These are phyloP conservation scores for Wasmannia auropunctata DNA, from an alignment of 1,140 invertebrate species.

Conservation along the genomic window DNA sequence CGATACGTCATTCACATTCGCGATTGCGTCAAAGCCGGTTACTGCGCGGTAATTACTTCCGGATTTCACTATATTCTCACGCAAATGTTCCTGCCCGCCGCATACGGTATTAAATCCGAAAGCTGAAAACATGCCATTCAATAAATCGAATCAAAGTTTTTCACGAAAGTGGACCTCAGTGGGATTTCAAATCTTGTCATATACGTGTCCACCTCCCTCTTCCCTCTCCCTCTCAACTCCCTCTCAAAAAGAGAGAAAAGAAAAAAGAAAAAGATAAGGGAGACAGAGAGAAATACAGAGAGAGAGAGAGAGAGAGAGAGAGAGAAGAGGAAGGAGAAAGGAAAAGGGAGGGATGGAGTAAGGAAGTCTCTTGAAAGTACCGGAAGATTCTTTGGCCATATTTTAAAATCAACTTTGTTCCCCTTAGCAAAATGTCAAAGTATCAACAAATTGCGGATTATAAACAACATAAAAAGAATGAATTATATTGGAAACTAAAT, in stretches of 20 bases:
- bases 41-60: conserved; percentile 45
- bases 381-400: background rate
- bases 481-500: background rate
- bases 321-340: background rate
- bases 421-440: background rate
- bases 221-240: background rate
- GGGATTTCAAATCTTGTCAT: background rate
- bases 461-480: background rate
- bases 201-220: background rate
- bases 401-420: background rate
- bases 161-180: background rate
- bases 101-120: conserved; percentile 30
- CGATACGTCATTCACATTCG: background rate
- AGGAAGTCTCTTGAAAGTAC: background rate
- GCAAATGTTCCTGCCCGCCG: conserved; percentile 30
- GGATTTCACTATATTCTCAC: conserved; percentile 58
- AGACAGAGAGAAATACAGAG: background rate
- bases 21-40: conserved; percentile 37
- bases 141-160: background rate
- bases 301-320: no score
- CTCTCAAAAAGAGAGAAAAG: background rate
- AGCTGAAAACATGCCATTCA: conserved; percentile 4
- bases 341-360: background rate
- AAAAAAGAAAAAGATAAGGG: background rate
- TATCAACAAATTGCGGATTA: background rate